These are phyloP conservation scores for Drosophila pachea DNA, from an alignment of 1,140 invertebrate species.

Conservation along the genomic window DNA sequence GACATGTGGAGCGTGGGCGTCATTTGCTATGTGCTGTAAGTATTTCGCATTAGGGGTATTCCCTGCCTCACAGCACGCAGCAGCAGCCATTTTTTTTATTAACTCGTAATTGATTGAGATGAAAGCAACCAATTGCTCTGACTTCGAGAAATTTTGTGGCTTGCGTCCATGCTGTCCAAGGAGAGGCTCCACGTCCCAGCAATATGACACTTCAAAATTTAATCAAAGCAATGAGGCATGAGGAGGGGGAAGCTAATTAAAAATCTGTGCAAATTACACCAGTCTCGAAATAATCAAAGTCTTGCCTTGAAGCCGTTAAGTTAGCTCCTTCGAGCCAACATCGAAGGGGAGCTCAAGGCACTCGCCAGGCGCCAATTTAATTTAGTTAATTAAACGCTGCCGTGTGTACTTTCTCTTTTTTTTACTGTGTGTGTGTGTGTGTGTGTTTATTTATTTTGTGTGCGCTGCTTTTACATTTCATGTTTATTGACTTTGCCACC, in stretches of 20 bases:
- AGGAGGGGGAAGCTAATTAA: slow-evolving; percentile 55
- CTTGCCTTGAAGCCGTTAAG: slow-evolving; percentile 12
- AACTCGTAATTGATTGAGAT: no score
- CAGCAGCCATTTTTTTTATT: neutral
- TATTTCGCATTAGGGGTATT: slow-evolving; percentile 61
- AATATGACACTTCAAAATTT: slow-evolving; percentile 32
- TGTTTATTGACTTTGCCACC: slow-evolving; percentile 71
- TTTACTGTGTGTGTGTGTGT: no score
- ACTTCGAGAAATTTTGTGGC: neutral
- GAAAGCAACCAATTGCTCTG: no score
- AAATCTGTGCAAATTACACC: slow-evolving; percentile 49
- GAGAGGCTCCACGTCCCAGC: no score
- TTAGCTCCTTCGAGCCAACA: slow-evolving; percentile 13
- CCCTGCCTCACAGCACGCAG: neutral
- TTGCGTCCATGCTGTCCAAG: neutral
- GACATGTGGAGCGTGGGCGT: slow-evolving; percentile 99
- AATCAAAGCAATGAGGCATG: slow-evolving; percentile 17
- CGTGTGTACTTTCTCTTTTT: slow-evolving; percentile 45
- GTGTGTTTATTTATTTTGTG: slow-evolving; percentile 69
- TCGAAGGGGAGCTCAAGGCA: neutral
- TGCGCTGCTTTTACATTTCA: slow-evolving; percentile 68
- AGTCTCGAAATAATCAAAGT: slow-evolving; percentile 61
- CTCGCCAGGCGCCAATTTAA: slow-evolving; percentile 58
- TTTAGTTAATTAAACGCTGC: slow-evolving; percentile 71
- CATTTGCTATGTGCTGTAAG: slow-evolving; percentile 98